phyloP scores from a whole-genome alignment of 1,140 invertebrate genomes.

The Pseudomyrmex cubaensis region DNA sequence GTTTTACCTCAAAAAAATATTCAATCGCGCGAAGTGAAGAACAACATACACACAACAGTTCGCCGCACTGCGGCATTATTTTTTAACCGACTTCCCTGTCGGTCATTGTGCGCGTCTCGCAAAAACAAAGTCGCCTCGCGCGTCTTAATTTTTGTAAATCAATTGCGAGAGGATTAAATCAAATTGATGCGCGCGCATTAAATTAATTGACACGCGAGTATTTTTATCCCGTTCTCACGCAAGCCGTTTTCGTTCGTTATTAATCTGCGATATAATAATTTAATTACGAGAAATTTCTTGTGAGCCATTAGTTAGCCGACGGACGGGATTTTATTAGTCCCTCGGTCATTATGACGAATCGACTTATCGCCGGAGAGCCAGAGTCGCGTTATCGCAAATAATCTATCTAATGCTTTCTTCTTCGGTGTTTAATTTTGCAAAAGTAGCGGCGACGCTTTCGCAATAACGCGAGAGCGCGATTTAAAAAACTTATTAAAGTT shows the following conservation, averaged over 20 bases:
- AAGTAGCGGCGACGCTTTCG: background rate
- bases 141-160: background rate
- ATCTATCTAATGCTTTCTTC: background rate
- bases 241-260: background rate
- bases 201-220: no score
- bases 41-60: background rate
- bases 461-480: conserved; percentile 3
- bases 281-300: no score
- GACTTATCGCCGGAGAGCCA: no score
- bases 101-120: background rate
- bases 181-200: no score
- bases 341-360: no score
- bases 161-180: background rate
- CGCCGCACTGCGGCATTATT: background rate
- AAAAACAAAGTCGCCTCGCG: background rate
- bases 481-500: conserved; percentile 34
- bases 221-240: no score
- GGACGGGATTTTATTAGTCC: no score
- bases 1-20: conserved; percentile 24
- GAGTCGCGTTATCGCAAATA: no score
- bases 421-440: conserved; percentile 5
- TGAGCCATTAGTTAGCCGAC: no score
- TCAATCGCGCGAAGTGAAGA: background rate
- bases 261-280: background rate
- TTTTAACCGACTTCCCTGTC: background rate